Conservation (phyloP, 1,140 invertebrate genomes). For the Conopomorpha cramerella region DNA sequence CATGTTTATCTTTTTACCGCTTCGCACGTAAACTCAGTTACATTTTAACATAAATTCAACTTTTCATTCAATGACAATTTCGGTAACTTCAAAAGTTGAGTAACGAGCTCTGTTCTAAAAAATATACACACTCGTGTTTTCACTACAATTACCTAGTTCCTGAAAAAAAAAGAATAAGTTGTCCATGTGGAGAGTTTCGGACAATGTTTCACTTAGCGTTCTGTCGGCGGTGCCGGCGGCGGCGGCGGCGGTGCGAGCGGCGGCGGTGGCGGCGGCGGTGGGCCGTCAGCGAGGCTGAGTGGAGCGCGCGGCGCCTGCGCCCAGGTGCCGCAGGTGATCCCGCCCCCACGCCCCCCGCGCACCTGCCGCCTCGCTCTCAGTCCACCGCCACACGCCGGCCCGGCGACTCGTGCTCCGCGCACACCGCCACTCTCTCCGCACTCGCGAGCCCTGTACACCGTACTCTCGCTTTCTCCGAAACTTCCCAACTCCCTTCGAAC, state of each 20-base stretch:
- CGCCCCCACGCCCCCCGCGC: slow-evolving; percentile 45
- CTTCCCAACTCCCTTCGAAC: slow-evolving; percentile 22
- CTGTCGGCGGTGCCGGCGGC: not conserved
- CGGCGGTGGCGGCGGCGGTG: slow-evolving; percentile 11
- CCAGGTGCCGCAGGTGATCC: slow-evolving; percentile 53
- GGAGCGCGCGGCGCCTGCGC: slow-evolving; percentile 43
- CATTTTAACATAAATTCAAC: no score
- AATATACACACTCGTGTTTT: no score
- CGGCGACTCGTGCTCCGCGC: slow-evolving; percentile 54
- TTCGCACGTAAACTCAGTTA: not conserved
- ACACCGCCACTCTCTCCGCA: slow-evolving; percentile 48
- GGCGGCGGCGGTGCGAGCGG: slow-evolving; percentile 8
- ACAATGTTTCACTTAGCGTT: not conserved
- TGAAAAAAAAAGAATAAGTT: no score
- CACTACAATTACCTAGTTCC: no score
- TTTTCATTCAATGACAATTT: no score
- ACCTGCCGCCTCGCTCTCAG: slow-evolving; percentile 45
- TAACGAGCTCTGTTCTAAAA: not conserved
- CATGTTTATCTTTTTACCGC: not conserved
- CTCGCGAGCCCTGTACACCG: slow-evolving; percentile 45
- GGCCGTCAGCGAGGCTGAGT: slow-evolving; percentile 42
- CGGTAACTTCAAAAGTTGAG: no score
- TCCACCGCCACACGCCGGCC: slow-evolving; percentile 53
- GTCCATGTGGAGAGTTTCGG: not conserved
- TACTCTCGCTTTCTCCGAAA: slow-evolving; percentile 45